Conservation (phyloP, 2,113 vertebrate genomes). For the Brachypteracias leptosomus region DNA sequence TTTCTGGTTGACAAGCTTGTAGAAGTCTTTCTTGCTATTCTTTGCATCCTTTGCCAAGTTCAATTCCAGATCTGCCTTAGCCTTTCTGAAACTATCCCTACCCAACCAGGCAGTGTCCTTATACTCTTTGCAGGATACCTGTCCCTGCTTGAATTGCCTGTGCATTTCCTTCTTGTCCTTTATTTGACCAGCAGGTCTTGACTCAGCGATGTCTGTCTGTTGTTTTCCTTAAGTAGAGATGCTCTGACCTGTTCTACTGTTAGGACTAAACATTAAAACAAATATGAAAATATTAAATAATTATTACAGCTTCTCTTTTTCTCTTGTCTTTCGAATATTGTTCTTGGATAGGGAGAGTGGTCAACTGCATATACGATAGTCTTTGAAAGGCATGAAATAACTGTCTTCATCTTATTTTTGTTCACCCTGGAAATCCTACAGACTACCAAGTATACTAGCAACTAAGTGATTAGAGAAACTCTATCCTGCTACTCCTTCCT, state of each 20-base stretch:
- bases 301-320: background rate
- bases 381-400: background rate
- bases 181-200: background rate
- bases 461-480: background rate
- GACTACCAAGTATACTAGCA: background rate
- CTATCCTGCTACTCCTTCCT: background rate
- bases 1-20: background rate
- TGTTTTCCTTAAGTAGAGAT: background rate
- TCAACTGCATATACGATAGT: background rate
- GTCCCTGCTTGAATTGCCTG: background rate
- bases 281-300: background rate
- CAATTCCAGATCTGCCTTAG: background rate
- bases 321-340: background rate
- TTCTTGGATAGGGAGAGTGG: background rate
- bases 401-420: background rate
- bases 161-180: background rate
- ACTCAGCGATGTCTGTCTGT: background rate
- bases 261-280: background rate
- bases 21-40: background rate
- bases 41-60: background rate
- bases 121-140: background rate
- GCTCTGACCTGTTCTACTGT: background rate
- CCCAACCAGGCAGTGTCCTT: background rate
- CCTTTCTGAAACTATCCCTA: background rate
- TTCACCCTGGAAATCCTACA: background rate